Conservation (phyloP, 2,888 invertebrate genomes). For the Sphaeridia pumilis region DNA sequence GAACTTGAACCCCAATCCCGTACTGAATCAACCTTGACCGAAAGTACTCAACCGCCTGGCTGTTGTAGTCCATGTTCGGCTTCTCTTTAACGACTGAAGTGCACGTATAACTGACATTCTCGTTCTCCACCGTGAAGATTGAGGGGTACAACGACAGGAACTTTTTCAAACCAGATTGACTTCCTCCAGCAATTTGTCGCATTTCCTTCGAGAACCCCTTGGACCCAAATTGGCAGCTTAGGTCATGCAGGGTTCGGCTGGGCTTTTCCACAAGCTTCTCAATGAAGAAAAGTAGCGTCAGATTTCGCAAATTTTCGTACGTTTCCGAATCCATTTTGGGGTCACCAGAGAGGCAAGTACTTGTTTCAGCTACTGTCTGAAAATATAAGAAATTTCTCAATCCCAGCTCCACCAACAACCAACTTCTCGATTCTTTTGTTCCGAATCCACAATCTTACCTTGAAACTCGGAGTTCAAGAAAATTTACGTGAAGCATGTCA, state of each 20-base stretch:
- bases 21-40: conserved; percentile 88
- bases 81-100: conserved; percentile 21
- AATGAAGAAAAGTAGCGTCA: conserved; percentile 95
- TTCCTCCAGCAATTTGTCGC: conserved; percentile 73
- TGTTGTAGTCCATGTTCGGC: conserved; percentile 14
- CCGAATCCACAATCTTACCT: too few species aligned
- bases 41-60: conserved; percentile 85
- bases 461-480: too few species aligned
- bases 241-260: conserved; percentile 89
- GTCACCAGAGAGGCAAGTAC: too few species aligned
- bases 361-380: too few species aligned
- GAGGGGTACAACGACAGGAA: conserved; percentile 94
- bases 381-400: too few species aligned
- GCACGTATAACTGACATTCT: conserved; percentile 41
- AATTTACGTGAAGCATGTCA: too few species aligned
- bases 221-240: conserved; percentile 98
- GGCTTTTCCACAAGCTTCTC: conserved; percentile 96
- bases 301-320: conserved; percentile 85
- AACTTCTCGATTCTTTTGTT: too few species aligned
- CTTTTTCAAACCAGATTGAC: conserved; percentile 91
- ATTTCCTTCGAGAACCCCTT: conserved; percentile 98
- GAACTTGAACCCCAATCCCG: conserved; percentile 90
- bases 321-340: conserved; percentile 94
- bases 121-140: conserved; percentile 87
- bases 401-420: too few species aligned